These are phyloP conservation scores for Neomonachus schauinslandi DNA, from an alignment of 2,113 vertebrate species.

Conservation along the genomic window DNA sequence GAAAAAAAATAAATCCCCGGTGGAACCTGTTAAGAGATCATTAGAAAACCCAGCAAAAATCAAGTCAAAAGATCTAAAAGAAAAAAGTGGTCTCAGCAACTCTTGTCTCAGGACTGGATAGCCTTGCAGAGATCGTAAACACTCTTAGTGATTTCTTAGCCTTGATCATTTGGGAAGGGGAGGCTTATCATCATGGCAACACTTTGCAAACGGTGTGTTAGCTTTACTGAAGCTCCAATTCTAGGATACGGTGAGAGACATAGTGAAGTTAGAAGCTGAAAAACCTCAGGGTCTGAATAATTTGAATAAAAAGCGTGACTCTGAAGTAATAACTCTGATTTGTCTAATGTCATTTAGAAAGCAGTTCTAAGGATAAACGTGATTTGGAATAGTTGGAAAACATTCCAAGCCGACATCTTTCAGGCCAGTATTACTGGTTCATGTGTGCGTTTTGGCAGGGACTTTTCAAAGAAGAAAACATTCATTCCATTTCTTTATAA, in stretches of 20 bases:
- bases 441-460: not conserved
- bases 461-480: not conserved
- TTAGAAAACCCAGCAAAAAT: not conserved
- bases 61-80: not conserved
- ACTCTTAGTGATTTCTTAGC: not conserved
- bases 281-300: not conserved
- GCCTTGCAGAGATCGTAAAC: not conserved
- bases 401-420: not conserved
- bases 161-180: not conserved
- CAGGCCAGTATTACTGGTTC: not conserved
- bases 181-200: fast-evolving
- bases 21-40: not conserved
- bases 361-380: not conserved
- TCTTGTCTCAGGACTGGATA: not conserved
- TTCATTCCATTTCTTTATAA: not conserved
- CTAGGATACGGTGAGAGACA: fast-evolving
- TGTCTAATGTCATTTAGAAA: not conserved
- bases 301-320: not conserved
- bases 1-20: not conserved
- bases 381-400: not conserved
- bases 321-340: not conserved
- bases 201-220: not conserved
- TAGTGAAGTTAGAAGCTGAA: not conserved
- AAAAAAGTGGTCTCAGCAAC: not conserved
- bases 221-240: not conserved